A percentile compares a stretch with the other conserved stretches of the same genome.
Conservation (phyloP, 2,797 vertebrate species). For the Alca torda region DNA sequence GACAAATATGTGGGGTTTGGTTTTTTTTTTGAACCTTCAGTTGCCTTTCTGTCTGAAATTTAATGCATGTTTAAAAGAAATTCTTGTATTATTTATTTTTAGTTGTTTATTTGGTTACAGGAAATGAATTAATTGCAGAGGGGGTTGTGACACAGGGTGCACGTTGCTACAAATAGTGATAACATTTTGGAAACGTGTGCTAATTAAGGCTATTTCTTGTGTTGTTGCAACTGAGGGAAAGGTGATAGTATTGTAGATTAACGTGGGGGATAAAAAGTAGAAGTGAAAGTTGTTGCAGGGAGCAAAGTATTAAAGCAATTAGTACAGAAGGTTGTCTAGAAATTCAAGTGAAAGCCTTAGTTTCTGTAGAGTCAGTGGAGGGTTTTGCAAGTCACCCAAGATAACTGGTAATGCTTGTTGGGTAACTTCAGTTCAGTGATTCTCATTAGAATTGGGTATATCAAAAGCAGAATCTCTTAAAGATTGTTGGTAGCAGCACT, state of each 20-base stretch:
- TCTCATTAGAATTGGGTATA: background rate
- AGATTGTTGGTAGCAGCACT: background rate
- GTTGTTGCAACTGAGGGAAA: background rate
- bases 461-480: conserved; percentile 12
- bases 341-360: background rate
- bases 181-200: background rate
- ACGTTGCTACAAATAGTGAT: background rate
- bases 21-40: background rate
- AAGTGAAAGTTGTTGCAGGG: background rate
- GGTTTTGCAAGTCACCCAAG: background rate
- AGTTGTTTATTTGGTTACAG: background rate
- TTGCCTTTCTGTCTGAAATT: background rate
- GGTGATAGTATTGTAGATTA: background rate
- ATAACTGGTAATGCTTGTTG: background rate
- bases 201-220: background rate
- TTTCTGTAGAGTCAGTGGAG: background rate
- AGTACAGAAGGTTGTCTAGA: background rate
- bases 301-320: background rate
- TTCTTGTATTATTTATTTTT: background rate
- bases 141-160: background rate
- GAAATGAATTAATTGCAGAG: background rate
- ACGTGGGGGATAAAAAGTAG: background rate
- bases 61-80: background rate
- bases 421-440: background rate
- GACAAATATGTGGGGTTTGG: background rate